Conservation (phyloP, 2,797 vertebrate species). For the Darevskia nairensis region DNA sequence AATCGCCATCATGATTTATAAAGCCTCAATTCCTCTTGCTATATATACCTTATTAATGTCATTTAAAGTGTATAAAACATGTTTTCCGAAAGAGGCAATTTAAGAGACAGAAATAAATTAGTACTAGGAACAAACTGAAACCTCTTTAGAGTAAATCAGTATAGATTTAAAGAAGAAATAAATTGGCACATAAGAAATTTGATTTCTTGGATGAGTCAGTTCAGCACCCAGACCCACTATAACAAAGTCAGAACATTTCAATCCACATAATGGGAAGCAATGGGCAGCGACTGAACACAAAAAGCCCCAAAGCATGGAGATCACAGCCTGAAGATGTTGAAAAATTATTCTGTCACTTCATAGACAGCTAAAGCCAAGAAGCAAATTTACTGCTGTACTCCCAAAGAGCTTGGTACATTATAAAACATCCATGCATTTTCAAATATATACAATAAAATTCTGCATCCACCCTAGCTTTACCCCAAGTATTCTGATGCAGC, state of each 20-base stretch:
- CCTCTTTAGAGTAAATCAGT: conserved; percentile 1
- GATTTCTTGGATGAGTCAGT: conserved; percentile 7
- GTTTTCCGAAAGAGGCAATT: neutral
- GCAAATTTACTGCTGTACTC: conserved; percentile 24
- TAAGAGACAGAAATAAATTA: conserved; percentile 27
- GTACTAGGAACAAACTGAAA: conserved; percentile 15
- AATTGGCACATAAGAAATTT: conserved; percentile 4
- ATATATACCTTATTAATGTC: neutral
- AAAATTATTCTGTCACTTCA: conserved; percentile 12
- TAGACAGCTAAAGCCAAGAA: conserved; percentile 32
- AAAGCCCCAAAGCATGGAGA: neutral
- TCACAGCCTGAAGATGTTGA: conserved; percentile 18
- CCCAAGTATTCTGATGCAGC: neutral
- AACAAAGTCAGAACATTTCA: conserved; percentile 38
- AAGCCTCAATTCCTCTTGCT: neutral
- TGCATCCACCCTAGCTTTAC: no score
- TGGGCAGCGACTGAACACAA: neutral
- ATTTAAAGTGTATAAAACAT: conserved; percentile 11
- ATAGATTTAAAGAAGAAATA: conserved; percentile 14
- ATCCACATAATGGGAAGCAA: neutral
- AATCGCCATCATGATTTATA: conserved; percentile 4
- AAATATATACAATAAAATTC: no score
- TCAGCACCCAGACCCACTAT: neutral
- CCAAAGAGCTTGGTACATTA: conserved; percentile 1
- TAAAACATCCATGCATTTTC: no score